Conservation (phyloP, 2,888 invertebrate genomes). For the Horisme vitalbata region DNA sequence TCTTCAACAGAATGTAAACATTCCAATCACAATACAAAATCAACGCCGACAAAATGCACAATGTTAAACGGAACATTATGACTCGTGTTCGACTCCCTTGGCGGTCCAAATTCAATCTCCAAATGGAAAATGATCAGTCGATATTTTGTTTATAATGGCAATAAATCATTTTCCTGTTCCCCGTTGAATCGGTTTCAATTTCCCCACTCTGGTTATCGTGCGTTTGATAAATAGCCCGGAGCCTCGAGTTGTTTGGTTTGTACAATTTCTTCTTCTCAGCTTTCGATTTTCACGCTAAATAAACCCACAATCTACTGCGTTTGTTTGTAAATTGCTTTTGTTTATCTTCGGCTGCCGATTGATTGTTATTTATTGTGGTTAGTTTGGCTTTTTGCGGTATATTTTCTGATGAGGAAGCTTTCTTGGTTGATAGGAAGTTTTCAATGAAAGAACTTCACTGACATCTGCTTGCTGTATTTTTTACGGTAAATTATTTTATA, state of each 20-base stretch:
- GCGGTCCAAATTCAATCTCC: slow-evolving; percentile 67
- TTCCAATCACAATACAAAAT: slow-evolving; percentile 20
- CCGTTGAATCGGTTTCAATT: slow-evolving; percentile 79
- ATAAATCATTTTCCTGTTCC: slow-evolving; percentile 76
- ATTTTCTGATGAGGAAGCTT: slow-evolving; percentile 14
- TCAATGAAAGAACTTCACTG: no score
- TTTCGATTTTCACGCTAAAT: slow-evolving; percentile 72
- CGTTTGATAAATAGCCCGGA: slow-evolving; percentile 77
- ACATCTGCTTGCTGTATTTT: no score
- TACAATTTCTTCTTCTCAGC: slow-evolving; percentile 58
- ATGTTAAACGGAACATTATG: slow-evolving; percentile 42
- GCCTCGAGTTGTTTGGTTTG: slow-evolving; percentile 66
- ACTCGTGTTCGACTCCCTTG: slow-evolving; percentile 52
- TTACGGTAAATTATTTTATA: no score
- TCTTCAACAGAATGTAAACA: slow-evolving; percentile 22
- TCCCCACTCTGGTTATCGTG: slow-evolving; percentile 78
- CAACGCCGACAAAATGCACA: slow-evolving; percentile 19
- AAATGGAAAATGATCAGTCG: slow-evolving; percentile 76
- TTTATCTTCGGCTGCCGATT: slow-evolving; percentile 62
- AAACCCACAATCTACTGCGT: slow-evolving; percentile 65
- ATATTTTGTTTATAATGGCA: slow-evolving; percentile 77
- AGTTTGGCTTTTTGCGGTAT: slow-evolving; percentile 28
- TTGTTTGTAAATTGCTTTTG: slow-evolving; percentile 70
- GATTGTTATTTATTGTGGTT: slow-evolving; percentile 61
- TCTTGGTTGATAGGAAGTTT: background rate